Evolutionary conservation across 2,797 vertebrate species (phyloP).

Genomic region (Gymnodraco acuticeps): DNA sequence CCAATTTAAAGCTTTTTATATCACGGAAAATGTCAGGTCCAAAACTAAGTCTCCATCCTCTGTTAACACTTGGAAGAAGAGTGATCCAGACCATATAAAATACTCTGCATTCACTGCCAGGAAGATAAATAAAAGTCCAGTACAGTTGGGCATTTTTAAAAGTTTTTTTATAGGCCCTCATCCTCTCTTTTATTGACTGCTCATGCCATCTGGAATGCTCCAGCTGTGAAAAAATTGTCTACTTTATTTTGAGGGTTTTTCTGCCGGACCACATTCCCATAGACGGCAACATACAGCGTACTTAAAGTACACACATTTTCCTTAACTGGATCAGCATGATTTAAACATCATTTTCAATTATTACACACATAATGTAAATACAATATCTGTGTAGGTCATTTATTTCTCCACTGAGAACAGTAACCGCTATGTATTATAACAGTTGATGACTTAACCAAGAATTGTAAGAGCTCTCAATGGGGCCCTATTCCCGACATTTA

Average conservation of each 20-base stretch:
- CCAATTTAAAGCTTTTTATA: constrained; percentile 47
- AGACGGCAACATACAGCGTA: constrained; percentile 20
- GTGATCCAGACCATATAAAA: constrained; percentile 61
- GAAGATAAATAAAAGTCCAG: constrained; percentile 77
- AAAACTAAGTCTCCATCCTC: constrained; percentile 52
- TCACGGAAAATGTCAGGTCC: constrained; percentile 43
- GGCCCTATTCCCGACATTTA: constrained; percentile 52
- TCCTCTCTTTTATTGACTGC: constrained; percentile 77
- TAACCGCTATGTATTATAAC: constrained; percentile 31
- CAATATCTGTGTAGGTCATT: constrained; percentile 40
- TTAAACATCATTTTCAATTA: constrained; percentile 46
- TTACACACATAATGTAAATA: constrained; percentile 29
- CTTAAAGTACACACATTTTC: constrained; percentile 23
- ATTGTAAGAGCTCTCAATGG: constrained; percentile 46
- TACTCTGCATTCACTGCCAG: constrained; percentile 63
- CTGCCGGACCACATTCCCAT: constrained; percentile 49
- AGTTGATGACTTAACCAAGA: constrained; percentile 40
- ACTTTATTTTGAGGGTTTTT: constrained; percentile 52
- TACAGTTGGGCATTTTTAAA: constrained; percentile 65
- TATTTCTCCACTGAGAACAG: constrained; percentile 52
- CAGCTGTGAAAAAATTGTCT: constrained; percentile 71
- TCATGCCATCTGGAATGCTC: constrained; percentile 77
- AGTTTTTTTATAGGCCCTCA: constrained; percentile 74
- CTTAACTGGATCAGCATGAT: constrained; percentile 23
- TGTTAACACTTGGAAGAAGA: constrained; percentile 72